These are phyloP conservation scores for Octomys mimax DNA, from an alignment of 2,797 vertebrate genomes.

Conservation along the genomic window DNA sequence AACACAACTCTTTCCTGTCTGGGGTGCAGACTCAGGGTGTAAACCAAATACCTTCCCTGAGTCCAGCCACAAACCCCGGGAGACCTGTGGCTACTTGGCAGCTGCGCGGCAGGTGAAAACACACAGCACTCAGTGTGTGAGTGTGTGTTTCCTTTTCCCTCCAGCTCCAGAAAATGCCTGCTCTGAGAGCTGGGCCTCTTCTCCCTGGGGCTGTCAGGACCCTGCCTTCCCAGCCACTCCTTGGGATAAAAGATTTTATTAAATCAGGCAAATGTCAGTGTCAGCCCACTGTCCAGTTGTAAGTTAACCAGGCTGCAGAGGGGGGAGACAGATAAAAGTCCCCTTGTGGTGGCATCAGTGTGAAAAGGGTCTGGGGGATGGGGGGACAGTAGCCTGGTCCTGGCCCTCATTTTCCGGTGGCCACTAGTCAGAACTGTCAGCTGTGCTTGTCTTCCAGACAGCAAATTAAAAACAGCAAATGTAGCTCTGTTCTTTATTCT, in stretches of 20 bases:
- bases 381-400: background rate
- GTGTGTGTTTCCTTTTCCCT: background rate
- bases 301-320: slow-evolving; percentile 22
- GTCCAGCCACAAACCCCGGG: background rate
- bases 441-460: slow-evolving; percentile 84
- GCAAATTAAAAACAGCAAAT: slow-evolving; percentile 85
- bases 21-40: background rate
- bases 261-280: slow-evolving; percentile 59
- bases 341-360: slow-evolving; percentile 31
- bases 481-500: slow-evolving; percentile 83
- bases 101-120: background rate
- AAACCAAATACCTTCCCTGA: background rate
- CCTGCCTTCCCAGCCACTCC: slow-evolving; percentile 51
- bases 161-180: background rate
- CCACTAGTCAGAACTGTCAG: slow-evolving; percentile 78
- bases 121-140: too few species aligned
- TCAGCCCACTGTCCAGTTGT: background rate
- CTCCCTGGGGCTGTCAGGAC: background rate
- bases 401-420: slow-evolving; percentile 84
- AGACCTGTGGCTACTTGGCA: background rate
- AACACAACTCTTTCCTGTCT: background rate
- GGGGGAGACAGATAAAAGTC: slow-evolving; percentile 61
- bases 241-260: slow-evolving; percentile 78
- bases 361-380: background rate
- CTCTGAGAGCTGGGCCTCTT: background rate